Evolutionary conservation across 2,797 vertebrate genomes (phyloP).

Genomic region (Microctenopoma stevenorrisi): DNA sequence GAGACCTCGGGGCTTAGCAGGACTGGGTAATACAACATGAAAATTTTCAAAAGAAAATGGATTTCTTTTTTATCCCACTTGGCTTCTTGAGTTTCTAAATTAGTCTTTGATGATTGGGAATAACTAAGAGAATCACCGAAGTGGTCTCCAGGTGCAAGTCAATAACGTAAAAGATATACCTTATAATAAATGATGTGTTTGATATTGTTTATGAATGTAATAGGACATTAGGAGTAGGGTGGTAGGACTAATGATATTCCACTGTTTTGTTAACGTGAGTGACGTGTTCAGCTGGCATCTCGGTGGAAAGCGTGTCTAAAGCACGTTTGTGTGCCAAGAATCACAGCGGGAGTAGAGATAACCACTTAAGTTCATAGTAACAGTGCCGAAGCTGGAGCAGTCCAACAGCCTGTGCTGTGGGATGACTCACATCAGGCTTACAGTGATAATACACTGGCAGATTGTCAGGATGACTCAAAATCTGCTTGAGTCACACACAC

Average conservation of each 20-base stretch:
- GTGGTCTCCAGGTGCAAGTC: background rate
- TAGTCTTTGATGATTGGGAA: background rate
- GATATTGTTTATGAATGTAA: background rate
- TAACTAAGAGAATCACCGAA: background rate
- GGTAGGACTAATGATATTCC: constrained; percentile 51
- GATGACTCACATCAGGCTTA: constrained; percentile 61
- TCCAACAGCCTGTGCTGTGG: constrained; percentile 21
- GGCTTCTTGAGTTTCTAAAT: background rate
- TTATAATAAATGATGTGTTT: background rate
- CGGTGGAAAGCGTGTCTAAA: constrained; percentile 39
- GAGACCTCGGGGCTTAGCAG: constrained; percentile 32
- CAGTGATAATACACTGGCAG: constrained; percentile 44
- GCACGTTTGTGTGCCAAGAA: constrained; percentile 68
- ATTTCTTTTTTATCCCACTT: background rate
- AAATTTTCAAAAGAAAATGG: constrained; percentile 6
- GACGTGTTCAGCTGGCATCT: constrained; percentile 63
- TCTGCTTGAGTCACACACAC: constrained; percentile 44
- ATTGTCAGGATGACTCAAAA: constrained; percentile 61
- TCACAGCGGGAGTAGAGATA: constrained; percentile 57
- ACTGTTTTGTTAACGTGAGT: constrained; percentile 66
- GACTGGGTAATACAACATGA: constrained; percentile 38
- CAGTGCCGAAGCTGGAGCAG: constrained; percentile 44
- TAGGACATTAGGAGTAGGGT: background rate
- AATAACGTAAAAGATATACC: background rate
- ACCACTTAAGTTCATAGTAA: constrained; percentile 45